These are phyloP conservation scores for Lobophora halterata DNA, from an alignment of 2,888 invertebrate species.

Conservation along the genomic window DNA sequence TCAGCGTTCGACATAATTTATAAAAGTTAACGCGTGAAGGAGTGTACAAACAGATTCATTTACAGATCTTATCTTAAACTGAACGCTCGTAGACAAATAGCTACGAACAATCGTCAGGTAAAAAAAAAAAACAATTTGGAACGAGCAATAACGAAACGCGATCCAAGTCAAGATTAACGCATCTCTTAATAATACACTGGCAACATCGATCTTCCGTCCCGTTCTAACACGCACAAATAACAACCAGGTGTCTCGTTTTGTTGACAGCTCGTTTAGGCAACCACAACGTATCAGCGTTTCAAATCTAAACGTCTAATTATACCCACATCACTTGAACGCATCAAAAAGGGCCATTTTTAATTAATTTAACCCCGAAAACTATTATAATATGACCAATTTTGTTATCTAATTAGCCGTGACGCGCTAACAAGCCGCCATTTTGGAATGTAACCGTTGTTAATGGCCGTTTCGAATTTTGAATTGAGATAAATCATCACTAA, in stretches of 20 bases:
- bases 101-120: constrained; percentile 73
- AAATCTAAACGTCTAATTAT: constrained; percentile 78
- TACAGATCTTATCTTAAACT: constrained; percentile 61
- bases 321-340: constrained; percentile 76
- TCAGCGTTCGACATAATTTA: constrained; percentile 29
- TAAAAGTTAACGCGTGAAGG: constrained; percentile 53
- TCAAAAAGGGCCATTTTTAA: constrained; percentile 73
- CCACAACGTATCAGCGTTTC: constrained; percentile 65
- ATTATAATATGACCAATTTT: constrained; percentile 77
- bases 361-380: constrained; percentile 77
- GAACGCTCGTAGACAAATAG: constrained; percentile 75
- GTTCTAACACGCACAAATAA: constrained; percentile 36
- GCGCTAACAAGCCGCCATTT: constrained; percentile 73
- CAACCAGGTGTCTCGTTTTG: constrained; percentile 47
- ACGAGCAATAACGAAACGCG: constrained; percentile 73
- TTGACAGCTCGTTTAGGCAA: constrained; percentile 70
- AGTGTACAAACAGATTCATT: constrained; percentile 53
- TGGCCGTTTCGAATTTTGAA: constrained; percentile 50
- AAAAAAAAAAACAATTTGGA: constrained; percentile 77
- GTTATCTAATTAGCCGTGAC: constrained; percentile 76
- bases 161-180: constrained; percentile 68
- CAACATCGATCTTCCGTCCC: constrained; percentile 35
- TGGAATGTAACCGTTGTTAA: constrained; percentile 57
- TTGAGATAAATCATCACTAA: constrained; percentile 60
- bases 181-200: constrained; percentile 75